Base-by-base conservation (phyloP, 2,888 invertebrate species). In the Trissolcus brochymenae region DNA sequence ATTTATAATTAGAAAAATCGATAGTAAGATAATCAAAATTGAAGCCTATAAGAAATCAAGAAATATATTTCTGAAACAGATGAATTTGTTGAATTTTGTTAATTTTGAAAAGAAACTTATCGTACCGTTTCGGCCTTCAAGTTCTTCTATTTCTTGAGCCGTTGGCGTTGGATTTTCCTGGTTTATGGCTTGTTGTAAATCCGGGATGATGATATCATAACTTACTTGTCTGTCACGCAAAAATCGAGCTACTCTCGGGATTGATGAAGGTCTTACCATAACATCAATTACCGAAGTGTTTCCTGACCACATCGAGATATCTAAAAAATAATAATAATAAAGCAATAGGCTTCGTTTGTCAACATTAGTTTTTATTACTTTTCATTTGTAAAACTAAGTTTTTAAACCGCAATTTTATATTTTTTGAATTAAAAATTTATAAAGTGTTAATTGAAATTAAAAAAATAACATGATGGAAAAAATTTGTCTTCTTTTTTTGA, bases 181-280 rank as follows among this genome's bases (percentile, higher is more conserved):
- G 81, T 95, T 92, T 77, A 96, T 96, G 56, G 94, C 93, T 83
- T 91, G 91, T 88, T 96, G 95, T 60, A 96, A 88, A 89, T 96
- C 94, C 59, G 94, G 92, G 82, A 96, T 95, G 53, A 95, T 89
- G n/a, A 96, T 90, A 61, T 93, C 91, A 85, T 92, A 95, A 19
- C 91, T 87, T 68, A 96, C 91, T 65, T 92, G 92, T 77, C 93
- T 92, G 46, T 92, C 90, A 66, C 90, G 90, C 41, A 96, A 91
- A 66, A 92, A 90, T 60, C 91, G 89, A 65, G 92, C 91, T 1
- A 95, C 93, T 79, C 92, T 92, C 55, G 91, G 90, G 57, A 94
- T 87, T n/a, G 92, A 91, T 56, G 92, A 90, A 1, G 92, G 91
- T 83, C 92, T 93, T n/a, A 96, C 91, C 81, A 95, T 90, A 66